Base-by-base conservation (phyloP, 2,113 vertebrate genomes). In the Oreochromis tanganicae region DNA sequence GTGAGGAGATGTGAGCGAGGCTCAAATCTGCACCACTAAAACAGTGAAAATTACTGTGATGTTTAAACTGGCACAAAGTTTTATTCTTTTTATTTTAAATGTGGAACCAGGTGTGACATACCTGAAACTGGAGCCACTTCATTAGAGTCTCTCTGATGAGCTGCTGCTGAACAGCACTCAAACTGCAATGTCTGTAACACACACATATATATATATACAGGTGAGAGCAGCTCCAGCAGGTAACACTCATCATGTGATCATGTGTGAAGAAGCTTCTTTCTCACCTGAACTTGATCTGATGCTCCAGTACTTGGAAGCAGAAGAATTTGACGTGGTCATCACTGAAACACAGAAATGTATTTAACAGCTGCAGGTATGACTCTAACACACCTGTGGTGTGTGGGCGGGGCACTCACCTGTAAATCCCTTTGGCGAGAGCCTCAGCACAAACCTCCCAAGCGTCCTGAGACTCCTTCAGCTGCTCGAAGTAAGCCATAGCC, bases 311-410 rank as follows among this genome's bases (percentile, higher is more conserved):
- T 97, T 99, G 99, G 96, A 99, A 99, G 95, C 98, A 99, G 96
- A 99, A 99, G 95, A 99, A 99, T 93, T 99, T 99, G 87, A 99
- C 97, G 57, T 99, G 98, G 96, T 99, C 98, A 85, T 99, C 98
- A 86, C 99, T 99, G 93, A 78, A 92, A 93, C 5, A 79, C 21
- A n/a, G 16, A 54, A 29, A 56, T 6, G 11, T 6, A 46, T 57
- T 43, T n/a, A 78, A 78, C 21, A 52, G 46, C 46, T 4, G 46
- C 27, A 34, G 6, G 46, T 78, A 34, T 10, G 4, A 52, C 16
- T 78, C 27, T 68, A 68, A 78, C 16, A 34, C 73, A 78, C 73
- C 73, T 78, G 17, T 13, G 73, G 27, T 34, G 27, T 52, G 56
- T 57, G 17, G n/a, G 3, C 21, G 17, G 10, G 9, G 46, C 4